Evolutionary conservation across 2,888 invertebrate genomes (phyloP), one percentile per base, ranked within the genome.

Genomic region (Thera britannica): DNA sequence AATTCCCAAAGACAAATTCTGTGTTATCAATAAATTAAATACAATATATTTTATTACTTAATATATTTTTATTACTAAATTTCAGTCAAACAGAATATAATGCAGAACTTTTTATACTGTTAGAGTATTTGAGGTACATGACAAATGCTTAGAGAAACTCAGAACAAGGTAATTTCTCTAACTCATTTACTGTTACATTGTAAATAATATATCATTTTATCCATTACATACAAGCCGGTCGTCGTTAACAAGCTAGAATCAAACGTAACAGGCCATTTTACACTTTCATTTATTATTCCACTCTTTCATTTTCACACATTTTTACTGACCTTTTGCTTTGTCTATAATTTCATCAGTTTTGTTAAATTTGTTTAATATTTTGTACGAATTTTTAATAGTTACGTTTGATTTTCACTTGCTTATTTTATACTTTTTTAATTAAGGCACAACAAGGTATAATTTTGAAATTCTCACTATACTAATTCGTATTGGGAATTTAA

Each of bases 1-100:
- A 86, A 84, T 81, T 77, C 83, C 92, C 92, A 92, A 92, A 92
- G 92, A 77, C 92, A 56, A 51, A 35, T 87, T 79, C 75, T 7
- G 23, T 12, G 3, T 23, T 3, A 57, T 46, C 44, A 46, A 70
- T 73, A 74, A n/a, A 63, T 36, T 7, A 56, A 23, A 77, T 77
- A 83, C 78, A 48, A 79, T 70, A 80, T 77, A 81, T 67, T 78
- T 72, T 73, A 75, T 77, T 72, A 23, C 23, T 23, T 23, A 23
- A 23, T 23, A 81, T 77, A 78, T 73, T 71, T 75, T 70, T 77
- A 68, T 70, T 73, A 77, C 71, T 72, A 71, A 62, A 68, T 71
- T 67, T 68, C 58, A 68, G 65, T 69, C 35, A 65, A 58, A 60
- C 48, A 68, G 59, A 67, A 23, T 23, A 23, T 23, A 23, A 23